Percentiles rank a stretch among this genome's conserved stretches.
These are phyloP conservation scores for Sapajus apella DNA, from an alignment of 2,113 vertebrate genomes.

Conservation along the genomic window DNA sequence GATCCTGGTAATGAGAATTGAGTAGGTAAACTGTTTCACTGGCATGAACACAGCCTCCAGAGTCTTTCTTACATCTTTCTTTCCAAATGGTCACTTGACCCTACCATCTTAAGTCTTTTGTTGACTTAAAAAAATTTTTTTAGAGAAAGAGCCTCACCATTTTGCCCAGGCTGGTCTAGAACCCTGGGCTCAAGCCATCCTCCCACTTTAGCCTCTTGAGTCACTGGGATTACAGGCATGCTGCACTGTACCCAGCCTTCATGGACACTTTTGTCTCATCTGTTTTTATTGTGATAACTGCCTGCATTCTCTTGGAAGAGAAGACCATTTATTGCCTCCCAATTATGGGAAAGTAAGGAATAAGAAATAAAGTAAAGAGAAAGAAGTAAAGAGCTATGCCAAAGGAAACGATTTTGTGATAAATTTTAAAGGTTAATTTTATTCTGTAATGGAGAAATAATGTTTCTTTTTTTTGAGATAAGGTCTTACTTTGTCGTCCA, in stretches of 20 bases:
- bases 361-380: background rate
- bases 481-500: no score
- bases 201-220: no score
- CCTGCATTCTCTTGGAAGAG: background rate
- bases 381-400: background rate
- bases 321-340: background rate
- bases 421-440: background rate
- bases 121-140: no score
- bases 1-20: background rate
- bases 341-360: background rate
- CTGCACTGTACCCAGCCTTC: background rate
- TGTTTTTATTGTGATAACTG: background rate
- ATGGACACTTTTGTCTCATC: background rate
- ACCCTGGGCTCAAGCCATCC: no score
- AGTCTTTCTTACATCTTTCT: background rate
- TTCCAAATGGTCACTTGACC: background rate
- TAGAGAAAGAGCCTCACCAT: no score
- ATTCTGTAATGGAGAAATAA: background rate
- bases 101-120: background rate
- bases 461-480: no score
- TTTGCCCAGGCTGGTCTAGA: no score
- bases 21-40: background rate
- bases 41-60: background rate
- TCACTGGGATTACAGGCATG: no score
- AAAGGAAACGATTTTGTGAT: background rate